Evolutionary conservation across 1,140 invertebrate species (phyloP).

Genomic region (Agrypnia vestita): DNA sequence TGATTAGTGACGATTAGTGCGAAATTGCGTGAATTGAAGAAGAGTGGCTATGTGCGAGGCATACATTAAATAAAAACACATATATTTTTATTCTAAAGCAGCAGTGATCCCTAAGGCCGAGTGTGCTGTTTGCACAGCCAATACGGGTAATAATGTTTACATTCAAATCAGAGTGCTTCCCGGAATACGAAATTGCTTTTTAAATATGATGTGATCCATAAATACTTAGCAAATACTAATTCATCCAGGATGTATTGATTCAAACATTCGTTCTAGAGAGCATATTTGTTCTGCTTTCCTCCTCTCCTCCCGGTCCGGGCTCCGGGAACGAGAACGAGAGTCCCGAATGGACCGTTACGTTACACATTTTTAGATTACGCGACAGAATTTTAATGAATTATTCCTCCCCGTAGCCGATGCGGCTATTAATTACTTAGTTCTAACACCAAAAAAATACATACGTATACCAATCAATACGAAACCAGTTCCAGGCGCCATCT

Average conservation of each 20-base stretch:
- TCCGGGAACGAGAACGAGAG: background rate
- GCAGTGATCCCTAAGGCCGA: too few relatives aligned
- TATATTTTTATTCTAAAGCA: too few relatives aligned
- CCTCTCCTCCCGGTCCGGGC: background rate
- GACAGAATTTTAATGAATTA: conserved; percentile 40
- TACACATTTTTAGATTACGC: conserved; percentile 1
- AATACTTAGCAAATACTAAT: conserved; percentile 33
- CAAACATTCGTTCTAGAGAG: background rate
- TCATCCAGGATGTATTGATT: conserved; percentile 33
- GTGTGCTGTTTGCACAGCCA: background rate
- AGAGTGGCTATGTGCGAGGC: too few relatives aligned
- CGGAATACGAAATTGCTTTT: conserved; percentile 1
- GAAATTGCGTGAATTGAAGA: too few relatives aligned
- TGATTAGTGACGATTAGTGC: too few relatives aligned
- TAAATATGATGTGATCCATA: conserved; percentile 27
- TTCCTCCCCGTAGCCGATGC: conserved; percentile 9
- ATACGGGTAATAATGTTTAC: conserved; percentile 12
- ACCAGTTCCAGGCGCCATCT: too few relatives aligned
- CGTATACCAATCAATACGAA: too few relatives aligned
- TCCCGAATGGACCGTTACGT: conserved; percentile 19
- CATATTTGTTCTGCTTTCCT: conserved; percentile 15
- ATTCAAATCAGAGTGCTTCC: conserved; percentile 4
- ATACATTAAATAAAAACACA: too few relatives aligned
- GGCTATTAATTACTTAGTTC: conserved; percentile 39
- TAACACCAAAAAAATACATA: conserved; percentile 21